These are phyloP conservation scores for Chorisops tibialis DNA, from an alignment of 2,888 invertebrate genomes.

Conservation along the genomic window DNA sequence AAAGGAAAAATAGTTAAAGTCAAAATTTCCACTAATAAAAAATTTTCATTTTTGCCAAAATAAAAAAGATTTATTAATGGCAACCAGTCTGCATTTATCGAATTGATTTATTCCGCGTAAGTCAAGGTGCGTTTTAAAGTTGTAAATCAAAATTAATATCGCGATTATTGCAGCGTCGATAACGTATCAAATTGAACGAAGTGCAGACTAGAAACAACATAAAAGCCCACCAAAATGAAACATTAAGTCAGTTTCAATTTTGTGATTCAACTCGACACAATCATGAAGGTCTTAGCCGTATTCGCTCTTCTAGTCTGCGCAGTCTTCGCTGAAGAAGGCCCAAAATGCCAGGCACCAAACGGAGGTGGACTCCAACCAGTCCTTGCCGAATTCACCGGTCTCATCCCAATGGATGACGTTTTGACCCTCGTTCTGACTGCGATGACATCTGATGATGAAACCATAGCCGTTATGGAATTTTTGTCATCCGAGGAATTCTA, in stretches of 20 bases:
- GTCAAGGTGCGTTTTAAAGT: no score
- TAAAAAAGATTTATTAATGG: no score
- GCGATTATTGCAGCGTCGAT: no score
- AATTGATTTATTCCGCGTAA: no score
- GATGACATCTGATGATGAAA: constrained; percentile 27
- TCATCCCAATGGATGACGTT: constrained; percentile 22
- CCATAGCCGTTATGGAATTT: constrained; percentile 28
- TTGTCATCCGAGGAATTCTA: constrained; percentile 22
- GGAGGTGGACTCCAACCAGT: constrained; percentile 27
- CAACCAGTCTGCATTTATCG: no score
- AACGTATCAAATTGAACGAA: no score
- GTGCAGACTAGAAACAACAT: no score
- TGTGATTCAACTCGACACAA: neutral
- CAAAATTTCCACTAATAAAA: no score
- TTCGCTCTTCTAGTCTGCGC: constrained; percentile 15
- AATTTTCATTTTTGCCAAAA: no score
- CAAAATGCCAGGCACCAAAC: constrained; percentile 25
- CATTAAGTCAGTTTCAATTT: constrained; percentile 19
- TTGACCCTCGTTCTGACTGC: constrained; percentile 16
- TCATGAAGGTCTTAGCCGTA: constrained; percentile 12
- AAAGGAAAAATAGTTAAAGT: no score
- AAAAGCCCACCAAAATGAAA: no score
- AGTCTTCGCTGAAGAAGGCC: constrained; percentile 16
- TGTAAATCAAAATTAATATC: no score
- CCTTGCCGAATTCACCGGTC: constrained; percentile 9